phyloP scores from a whole-genome alignment of 2,113 vertebrate genomes.

The Sylvietta virens region DNA sequence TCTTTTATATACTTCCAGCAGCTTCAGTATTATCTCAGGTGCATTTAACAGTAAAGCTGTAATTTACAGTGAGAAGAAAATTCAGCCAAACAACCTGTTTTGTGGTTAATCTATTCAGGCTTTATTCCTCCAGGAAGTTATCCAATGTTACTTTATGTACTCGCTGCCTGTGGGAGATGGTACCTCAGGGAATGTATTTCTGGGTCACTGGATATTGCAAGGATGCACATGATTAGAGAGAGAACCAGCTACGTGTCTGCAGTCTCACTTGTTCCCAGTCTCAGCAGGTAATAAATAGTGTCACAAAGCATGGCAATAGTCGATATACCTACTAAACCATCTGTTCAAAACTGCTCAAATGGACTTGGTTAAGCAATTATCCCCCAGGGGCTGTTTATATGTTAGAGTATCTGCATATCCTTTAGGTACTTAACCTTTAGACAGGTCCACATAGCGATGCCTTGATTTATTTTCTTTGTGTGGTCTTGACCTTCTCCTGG shows the following conservation, averaged over 20 bases:
- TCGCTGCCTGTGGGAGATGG: neutral
- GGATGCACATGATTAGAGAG: neutral
- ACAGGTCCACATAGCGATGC: slow-evolving; percentile 48
- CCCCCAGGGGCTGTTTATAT: slow-evolving; percentile 33
- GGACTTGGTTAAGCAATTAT: slow-evolving; percentile 51
- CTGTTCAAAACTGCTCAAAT: slow-evolving; percentile 21
- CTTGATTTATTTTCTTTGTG: slow-evolving; percentile 73
- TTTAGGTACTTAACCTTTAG: slow-evolving; percentile 75
- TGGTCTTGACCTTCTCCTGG: slow-evolving; percentile 74
- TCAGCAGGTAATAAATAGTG: slow-evolving; percentile 32
- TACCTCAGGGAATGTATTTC: neutral
- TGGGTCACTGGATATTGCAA: neutral
- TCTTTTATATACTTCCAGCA: neutral
- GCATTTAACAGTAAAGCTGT: neutral
- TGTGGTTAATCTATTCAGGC: neutral
- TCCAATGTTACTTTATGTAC: neutral
- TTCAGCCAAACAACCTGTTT: neutral
- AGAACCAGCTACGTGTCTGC: neutral
- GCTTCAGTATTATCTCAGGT: neutral
- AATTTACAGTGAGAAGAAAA: neutral
- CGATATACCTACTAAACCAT: slow-evolving; percentile 9
- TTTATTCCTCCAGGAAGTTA: neutral
- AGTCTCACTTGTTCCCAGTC: neutral
- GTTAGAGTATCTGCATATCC: slow-evolving; percentile 61
- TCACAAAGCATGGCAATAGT: neutral